These are phyloP conservation scores for Microchrysa polita DNA, from an alignment of 2,888 invertebrate species.

Conservation along the genomic window DNA sequence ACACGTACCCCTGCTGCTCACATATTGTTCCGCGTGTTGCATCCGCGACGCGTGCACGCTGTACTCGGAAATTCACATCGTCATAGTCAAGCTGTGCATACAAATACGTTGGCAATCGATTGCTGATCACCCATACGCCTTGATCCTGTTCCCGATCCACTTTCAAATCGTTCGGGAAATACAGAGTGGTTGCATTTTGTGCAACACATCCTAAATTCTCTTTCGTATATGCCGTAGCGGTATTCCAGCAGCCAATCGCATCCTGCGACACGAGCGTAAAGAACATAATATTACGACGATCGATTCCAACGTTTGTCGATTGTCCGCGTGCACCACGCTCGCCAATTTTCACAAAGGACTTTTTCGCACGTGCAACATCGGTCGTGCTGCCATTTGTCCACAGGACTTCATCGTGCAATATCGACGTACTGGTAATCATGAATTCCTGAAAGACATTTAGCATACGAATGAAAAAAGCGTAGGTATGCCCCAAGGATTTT, in stretches of 20 bases:
- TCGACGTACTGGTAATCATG: slow-evolving; percentile 71
- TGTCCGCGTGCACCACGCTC: slow-evolving; percentile 73
- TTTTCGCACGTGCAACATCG: background rate
- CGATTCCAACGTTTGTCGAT: slow-evolving; percentile 76
- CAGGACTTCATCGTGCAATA: slow-evolving; percentile 71
- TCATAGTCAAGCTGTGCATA: slow-evolving; percentile 71
- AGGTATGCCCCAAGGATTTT: no score
- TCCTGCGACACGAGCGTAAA: slow-evolving; percentile 81
- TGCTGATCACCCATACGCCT: slow-evolving; percentile 80
- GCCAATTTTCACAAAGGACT: slow-evolving; percentile 55
- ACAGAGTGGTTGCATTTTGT: slow-evolving; percentile 70
- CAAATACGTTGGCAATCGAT: slow-evolving; percentile 78
- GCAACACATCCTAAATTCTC: slow-evolving; percentile 73
- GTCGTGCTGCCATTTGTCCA: slow-evolving; percentile 55
- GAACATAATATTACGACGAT: slow-evolving; percentile 76
- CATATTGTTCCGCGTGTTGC: slow-evolving; percentile 76
- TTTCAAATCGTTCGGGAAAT: slow-evolving; percentile 85
- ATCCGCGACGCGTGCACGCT: slow-evolving; percentile 72
- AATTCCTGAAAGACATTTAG: slow-evolving; percentile 69
- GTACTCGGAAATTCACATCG: slow-evolving; percentile 78
- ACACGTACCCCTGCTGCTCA: slow-evolving; percentile 66
- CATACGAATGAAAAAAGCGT: background rate
- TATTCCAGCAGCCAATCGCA: slow-evolving; percentile 84
- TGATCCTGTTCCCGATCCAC: slow-evolving; percentile 74
- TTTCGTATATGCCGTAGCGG: slow-evolving; percentile 73